These are phyloP conservation scores for Montipora efflorescens DNA, from an alignment of 64 coral and sea anemone species.

Conservation along the genomic window DNA sequence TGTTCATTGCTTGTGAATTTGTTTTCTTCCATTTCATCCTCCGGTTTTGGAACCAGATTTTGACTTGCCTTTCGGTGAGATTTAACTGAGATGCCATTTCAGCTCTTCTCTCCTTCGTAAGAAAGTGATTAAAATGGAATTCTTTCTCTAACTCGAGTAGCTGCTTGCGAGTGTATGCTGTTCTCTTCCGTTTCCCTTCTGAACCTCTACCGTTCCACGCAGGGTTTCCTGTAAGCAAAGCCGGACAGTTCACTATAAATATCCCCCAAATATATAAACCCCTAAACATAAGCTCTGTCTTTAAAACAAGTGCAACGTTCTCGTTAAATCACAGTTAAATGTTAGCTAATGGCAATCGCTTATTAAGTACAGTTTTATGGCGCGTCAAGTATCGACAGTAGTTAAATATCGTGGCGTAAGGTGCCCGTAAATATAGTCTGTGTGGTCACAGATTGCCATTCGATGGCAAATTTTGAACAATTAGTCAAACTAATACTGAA, in stretches of 20 bases:
- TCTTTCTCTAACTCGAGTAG: conserved; percentile 98
- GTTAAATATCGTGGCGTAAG: conserved; percentile 68
- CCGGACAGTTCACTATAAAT: background rate
- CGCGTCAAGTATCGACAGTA: conserved; percentile 74
- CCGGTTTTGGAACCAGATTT: conserved; percentile 99
- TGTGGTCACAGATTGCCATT: conserved; percentile 69
- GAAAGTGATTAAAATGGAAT: conserved; percentile 99
- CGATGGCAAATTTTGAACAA: conserved; percentile 77
- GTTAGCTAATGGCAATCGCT: conserved; percentile 85
- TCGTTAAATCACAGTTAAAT: conserved; percentile 78
- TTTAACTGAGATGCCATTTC: conserved; percentile 96
- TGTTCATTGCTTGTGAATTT: conserved; percentile 91
- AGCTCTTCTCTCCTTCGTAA: conserved; percentile 95
- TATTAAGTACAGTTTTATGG: conserved; percentile 88
- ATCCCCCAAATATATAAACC: background rate
- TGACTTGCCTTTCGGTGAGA: conserved; percentile 97
- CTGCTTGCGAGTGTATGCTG: conserved; percentile 98
- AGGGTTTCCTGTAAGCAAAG: conserved; percentile 84
- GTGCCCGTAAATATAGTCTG: conserved; percentile 63
- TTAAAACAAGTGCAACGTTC: conserved; percentile 4
- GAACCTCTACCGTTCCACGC: conserved; percentile 85
- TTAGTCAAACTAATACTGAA: conserved; percentile 80
- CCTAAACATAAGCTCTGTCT: background rate
- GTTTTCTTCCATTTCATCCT: conserved; percentile 99
- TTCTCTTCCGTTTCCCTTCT: conserved; percentile 99